Conservation (phyloP, 1,140 invertebrate genomes). For the Zaprionus davidi region DNA sequence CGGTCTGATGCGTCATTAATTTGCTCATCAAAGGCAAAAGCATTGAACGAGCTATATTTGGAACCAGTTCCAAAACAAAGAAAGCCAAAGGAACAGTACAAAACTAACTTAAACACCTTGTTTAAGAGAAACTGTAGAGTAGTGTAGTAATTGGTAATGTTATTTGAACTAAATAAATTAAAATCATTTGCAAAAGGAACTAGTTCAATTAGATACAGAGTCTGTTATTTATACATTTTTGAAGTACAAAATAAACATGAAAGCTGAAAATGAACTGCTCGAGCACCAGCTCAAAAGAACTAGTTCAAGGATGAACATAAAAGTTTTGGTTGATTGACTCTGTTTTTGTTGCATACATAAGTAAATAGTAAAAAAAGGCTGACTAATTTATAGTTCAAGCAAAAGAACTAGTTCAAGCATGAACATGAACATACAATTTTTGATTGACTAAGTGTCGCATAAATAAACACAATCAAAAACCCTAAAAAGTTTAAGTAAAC, state of each 20-base stretch:
- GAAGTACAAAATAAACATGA: too few relatives aligned
- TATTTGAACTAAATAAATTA: too few relatives aligned
- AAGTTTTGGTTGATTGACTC: too few relatives aligned
- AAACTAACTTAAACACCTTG: background rate
- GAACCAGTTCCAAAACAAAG: background rate
- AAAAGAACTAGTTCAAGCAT: background rate
- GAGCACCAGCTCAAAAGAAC: too few relatives aligned
- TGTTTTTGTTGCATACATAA: too few relatives aligned
- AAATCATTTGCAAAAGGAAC: too few relatives aligned
- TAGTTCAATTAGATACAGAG: too few relatives aligned
- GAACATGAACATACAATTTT: background rate
- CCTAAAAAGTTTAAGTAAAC: background rate
- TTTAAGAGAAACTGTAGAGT: background rate
- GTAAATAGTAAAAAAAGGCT: too few relatives aligned
- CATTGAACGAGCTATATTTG: background rate
- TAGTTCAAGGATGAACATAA: too few relatives aligned
- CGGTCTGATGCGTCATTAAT: constrained; percentile 26
- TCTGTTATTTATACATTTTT: too few relatives aligned
- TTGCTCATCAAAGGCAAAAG: constrained; percentile 9
- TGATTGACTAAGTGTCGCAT: background rate
- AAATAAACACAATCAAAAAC: background rate
- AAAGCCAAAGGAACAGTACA: background rate
- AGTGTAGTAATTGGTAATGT: too few relatives aligned
- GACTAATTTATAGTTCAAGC: background rate
- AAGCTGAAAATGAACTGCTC: too few relatives aligned